Evolutionary conservation across 2,888 invertebrate species (phyloP), one percentile per base, ranked within the genome.

Genomic region (Drosophila kuntzei): DNA sequence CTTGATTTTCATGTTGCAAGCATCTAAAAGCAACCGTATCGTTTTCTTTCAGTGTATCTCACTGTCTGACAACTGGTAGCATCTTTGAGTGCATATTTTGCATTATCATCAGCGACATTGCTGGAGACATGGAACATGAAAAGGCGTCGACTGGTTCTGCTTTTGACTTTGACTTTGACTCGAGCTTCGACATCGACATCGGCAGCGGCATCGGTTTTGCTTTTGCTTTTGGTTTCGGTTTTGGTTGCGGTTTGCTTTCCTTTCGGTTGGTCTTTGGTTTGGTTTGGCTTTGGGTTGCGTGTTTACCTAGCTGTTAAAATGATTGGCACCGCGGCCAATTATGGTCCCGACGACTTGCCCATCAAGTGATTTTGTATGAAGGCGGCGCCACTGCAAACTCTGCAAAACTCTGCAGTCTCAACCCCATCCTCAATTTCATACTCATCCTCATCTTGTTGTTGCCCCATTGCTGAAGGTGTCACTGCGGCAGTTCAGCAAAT

Each of bases 231-330:
- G 6, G 18, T 18, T 51, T 20, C n/a, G 27, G 49, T 14, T 32
- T 36, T 39, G 29, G 46, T 18, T 20, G 34, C 41, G 32, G 37
- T 43, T 47, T 39, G 61, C 34, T 65, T 50, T 41, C 32, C 54
- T 43, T 54, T 54, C 43, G 54, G 41, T 22, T 29, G 20, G 43
- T 54, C 39, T 18, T 51, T 53, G 72, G 66, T 18, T 51, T 53
- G 72, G 66, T 41, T 66, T 79, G 85, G 77, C 39, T 32, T 46
- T 53, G 71, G 66, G 51, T 65, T 79, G 85, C 79, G 80, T 85
- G 86, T 82, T 82, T 84, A 85, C 80, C 85, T 82, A 85, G 83
- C 83, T 85, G 83, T 84, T 84, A 84, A 84, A 84, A 84, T 84
- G 83, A 84, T 84, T 84, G 83, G 84, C 84, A 84, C 81, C 84